Percentiles rank a stretch among this genome's conserved stretches.
These are phyloP conservation scores for Apodemus sylvaticus DNA, from an alignment of 2,113 vertebrate genomes.

Conservation along the genomic window DNA sequence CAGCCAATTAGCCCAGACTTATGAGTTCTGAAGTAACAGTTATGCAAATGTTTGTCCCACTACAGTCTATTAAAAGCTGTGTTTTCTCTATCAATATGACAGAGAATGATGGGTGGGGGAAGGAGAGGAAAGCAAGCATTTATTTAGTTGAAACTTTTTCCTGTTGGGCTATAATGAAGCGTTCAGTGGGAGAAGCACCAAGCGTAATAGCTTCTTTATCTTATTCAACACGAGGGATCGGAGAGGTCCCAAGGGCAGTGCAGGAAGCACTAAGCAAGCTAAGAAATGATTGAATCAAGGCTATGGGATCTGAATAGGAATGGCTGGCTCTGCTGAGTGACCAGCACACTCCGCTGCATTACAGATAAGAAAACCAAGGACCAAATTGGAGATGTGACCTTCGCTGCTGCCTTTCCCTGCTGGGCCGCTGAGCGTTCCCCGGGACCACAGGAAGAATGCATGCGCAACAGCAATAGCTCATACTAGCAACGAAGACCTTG, in stretches of 20 bases:
- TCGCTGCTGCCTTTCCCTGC: neutral
- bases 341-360: too few species aligned
- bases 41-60: conserved; percentile 91
- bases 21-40: conserved; percentile 90
- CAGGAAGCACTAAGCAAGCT: neutral
- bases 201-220: conserved; percentile 48
- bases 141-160: conserved; percentile 79
- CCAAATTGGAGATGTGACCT: neutral
- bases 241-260: neutral
- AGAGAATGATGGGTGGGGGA: conserved; percentile 83
- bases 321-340: neutral
- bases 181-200: conserved; percentile 54
- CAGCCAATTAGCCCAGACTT: conserved; percentile 90
- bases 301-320: neutral
- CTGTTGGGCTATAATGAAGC: conserved; percentile 73
- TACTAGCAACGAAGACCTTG: neutral
- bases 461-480: neutral
- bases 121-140: conserved; percentile 80
- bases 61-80: conserved; percentile 87
- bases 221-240: neutral
- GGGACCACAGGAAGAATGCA: neutral
- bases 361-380: neutral
- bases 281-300: neutral
- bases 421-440: neutral
- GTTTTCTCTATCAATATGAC: conserved; percentile 86